These are phyloP conservation scores for Onychorhynchus coronatus DNA, from an alignment of 2,113 vertebrate genomes.

Conservation along the genomic window DNA sequence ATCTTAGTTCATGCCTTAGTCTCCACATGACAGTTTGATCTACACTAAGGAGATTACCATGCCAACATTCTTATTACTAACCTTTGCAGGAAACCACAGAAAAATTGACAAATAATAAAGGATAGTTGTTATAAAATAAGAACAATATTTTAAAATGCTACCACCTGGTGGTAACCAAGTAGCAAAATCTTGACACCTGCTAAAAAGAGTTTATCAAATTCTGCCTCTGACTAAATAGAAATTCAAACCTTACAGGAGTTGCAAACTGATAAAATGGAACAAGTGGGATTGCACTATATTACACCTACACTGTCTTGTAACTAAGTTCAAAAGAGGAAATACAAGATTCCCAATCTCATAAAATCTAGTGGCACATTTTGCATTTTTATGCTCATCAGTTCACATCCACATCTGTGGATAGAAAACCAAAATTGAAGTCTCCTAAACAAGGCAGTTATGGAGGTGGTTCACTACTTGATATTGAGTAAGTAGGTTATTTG, in stretches of 20 bases:
- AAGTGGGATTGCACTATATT: neutral
- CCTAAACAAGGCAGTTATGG: neutral
- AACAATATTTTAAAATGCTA: slow-evolving; percentile 61
- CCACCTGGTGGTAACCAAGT: slow-evolving; percentile 52
- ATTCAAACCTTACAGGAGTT: neutral
- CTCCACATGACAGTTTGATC: neutral
- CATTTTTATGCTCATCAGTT: neutral
- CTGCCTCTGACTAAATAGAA: neutral
- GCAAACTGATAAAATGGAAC: neutral
- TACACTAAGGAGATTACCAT: slow-evolving; percentile 3
- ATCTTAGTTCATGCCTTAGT: neutral
- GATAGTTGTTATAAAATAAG: neutral
- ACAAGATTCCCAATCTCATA: neutral
- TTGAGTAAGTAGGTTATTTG: neutral
- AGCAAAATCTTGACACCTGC: neutral
- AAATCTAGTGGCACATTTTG: neutral
- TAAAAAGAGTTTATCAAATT: neutral
- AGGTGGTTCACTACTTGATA: neutral
- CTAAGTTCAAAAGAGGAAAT: neutral
- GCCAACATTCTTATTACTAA: slow-evolving; percentile 2
- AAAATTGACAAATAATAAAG: neutral
- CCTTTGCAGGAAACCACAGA: neutral
- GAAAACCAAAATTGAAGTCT: neutral
- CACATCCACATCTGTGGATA: accelerated
- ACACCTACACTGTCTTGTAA: neutral